These are phyloP conservation scores for Catostylus mosaicus DNA, from an alignment of 30 jellyfish, hydroid and myxozoan species.

Conservation along the genomic window DNA sequence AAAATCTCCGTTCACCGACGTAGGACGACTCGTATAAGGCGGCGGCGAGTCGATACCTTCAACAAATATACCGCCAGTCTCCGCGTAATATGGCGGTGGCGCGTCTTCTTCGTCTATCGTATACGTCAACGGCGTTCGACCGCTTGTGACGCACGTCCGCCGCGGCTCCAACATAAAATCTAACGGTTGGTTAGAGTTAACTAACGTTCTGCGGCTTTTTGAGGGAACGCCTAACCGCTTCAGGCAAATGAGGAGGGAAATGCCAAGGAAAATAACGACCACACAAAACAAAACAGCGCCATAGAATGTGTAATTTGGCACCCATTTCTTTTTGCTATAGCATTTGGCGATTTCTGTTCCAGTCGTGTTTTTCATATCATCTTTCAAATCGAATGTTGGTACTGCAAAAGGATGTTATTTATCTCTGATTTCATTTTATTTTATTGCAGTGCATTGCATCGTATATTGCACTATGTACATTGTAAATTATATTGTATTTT, in stretches of 20 bases:
- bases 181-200: not conserved
- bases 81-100: slow-evolving; percentile 64
- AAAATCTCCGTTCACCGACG: slow-evolving; percentile 70
- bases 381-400: not conserved
- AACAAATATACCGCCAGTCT: slow-evolving; percentile 8
- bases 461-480: too few species aligned
- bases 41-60: slow-evolving; percentile 68
- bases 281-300: slow-evolving; percentile 57
- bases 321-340: not conserved
- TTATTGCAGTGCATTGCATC: too few species aligned
- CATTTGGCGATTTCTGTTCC: slow-evolving; percentile 8
- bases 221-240: slow-evolving; percentile 35
- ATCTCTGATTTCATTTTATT: too few species aligned
- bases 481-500: too few species aligned
- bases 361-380: not conserved
- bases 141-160: slow-evolving; percentile 52
- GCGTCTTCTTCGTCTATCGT: slow-evolving; percentile 50
- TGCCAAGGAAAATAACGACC: not conserved
- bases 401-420: slow-evolving; percentile 12
- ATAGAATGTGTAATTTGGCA: slow-evolving; percentile 44
- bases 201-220: slow-evolving; percentile 19
- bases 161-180: slow-evolving; percentile 24
- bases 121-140: slow-evolving; percentile 42
- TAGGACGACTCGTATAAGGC: slow-evolving; percentile 76
- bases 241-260: slow-evolving; percentile 34